Conservation (phyloP, 64 coral and sea anemone genomes). For the Actinia equina region DNA sequence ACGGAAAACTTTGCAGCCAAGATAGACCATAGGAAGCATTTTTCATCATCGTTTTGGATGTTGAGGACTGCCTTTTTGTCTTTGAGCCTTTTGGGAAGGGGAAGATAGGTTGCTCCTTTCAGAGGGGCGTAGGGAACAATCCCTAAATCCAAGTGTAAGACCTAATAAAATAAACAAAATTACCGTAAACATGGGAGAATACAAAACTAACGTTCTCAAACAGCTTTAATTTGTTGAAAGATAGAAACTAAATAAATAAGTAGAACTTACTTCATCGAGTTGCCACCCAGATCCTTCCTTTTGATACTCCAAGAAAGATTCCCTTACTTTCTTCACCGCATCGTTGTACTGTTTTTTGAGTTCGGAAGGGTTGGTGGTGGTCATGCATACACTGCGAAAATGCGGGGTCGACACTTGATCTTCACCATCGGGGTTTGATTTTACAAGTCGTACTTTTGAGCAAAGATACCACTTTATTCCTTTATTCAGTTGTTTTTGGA, state of each 20-base stretch:
- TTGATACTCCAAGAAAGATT: constrained; percentile 5
- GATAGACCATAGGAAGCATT: too few species aligned
- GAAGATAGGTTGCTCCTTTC: too few species aligned
- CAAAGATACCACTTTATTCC: constrained; percentile 40
- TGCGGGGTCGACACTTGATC: neutral
- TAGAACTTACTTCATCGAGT: constrained; percentile 19
- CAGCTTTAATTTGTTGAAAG: neutral
- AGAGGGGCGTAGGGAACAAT: too few species aligned
- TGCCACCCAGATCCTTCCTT: constrained; percentile 44
- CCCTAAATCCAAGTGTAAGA: too few species aligned
- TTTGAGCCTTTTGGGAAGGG: too few species aligned
- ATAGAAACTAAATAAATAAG: neutral
- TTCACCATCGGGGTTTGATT: constrained; percentile 23
- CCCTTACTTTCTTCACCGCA: constrained; percentile 7
- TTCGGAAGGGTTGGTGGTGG: neutral
- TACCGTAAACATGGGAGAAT: too few species aligned
- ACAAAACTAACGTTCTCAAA: neutral
- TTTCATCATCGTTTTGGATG: too few species aligned
- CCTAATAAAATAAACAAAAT: too few species aligned
- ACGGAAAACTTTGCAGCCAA: too few species aligned
- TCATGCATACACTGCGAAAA: constrained; percentile 31
- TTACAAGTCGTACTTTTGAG: constrained; percentile 20
- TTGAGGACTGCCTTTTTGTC: too few species aligned
- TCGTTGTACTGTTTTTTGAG: constrained; percentile 5
- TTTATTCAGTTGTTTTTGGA: neutral